Evolutionary conservation across 2,888 invertebrate genomes (phyloP), one percentile per base, ranked within the genome.

Genomic region (Lasiommata megera): DNA sequence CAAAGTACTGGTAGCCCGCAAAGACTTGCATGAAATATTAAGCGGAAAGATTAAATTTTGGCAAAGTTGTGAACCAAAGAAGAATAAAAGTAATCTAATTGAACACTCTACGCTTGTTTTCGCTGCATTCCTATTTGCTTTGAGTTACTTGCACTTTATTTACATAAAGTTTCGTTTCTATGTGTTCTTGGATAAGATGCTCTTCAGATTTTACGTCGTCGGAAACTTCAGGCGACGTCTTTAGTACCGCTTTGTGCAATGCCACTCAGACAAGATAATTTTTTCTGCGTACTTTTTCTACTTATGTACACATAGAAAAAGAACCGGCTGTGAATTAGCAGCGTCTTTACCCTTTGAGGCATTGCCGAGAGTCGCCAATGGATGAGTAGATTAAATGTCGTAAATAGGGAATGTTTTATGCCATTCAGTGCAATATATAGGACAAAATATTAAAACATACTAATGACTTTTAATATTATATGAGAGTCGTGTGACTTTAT

Each of bases 81-180:
- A 41, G 18, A 41, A 41, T 18, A 18, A 29, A 44, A 29, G 29
- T 44, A 44, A 44, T 44, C 44, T 29, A 29, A 44, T 44, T 29
- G 44, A 44, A 28, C 29, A 29, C 9, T 41, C 18, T 44, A 29
- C 41, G 29, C 14, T 44, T 44, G 44, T 44, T 14, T 44, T 29
- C 29, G 14, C 43, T 43, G 6, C 43, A 12, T 12, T 43, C 12
- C 23, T 28, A 43, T 44, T 44, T 11, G 44, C 44, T 44, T 44
- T 28, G 44, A 29, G 44, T 44, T 44, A 44, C 23, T 44, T 44
- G 14, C 44, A 44, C 29, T 44, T 44, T 29, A 44, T 44, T 44
- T 44, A 29, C 29, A 44, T 44, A 44, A 44, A 44, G 44, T 44
- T 44, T 44, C 44, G 29, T 44, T 44, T 29, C 44, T 11, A 44